Conservation (phyloP, 2,113 vertebrate genomes). For the Stomatorhinus ivindoensis region DNA sequence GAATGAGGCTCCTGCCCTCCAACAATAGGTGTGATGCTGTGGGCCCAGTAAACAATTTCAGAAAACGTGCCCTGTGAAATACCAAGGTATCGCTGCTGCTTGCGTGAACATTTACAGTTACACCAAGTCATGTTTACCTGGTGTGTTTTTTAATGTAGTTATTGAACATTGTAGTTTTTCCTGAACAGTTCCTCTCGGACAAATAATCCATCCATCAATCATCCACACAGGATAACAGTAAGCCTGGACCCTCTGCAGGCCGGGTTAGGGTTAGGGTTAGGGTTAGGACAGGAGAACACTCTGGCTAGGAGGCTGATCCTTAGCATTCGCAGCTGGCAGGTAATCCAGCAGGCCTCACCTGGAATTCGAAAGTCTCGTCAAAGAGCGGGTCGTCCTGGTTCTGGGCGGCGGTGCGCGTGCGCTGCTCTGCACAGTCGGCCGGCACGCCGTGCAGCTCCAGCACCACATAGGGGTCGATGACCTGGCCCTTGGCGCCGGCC, state of each 20-base stretch:
- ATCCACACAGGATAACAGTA: not conserved
- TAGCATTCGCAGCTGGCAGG: too few species aligned
- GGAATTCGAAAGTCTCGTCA: slow-evolving; percentile 96
- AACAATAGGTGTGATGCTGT: not conserved
- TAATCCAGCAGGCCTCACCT: slow-evolving; percentile 44
- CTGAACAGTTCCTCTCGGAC: not conserved
- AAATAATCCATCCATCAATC: not conserved
- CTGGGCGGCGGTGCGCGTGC: slow-evolving; percentile 89
- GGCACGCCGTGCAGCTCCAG: slow-evolving; percentile 94
- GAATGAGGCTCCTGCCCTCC: not conserved
- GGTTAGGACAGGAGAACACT: not conserved
- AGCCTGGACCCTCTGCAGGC: not conserved
- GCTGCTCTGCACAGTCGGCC: slow-evolving; percentile 85
- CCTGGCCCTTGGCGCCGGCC: slow-evolving; percentile 91
- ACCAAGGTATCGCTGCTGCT: not conserved
- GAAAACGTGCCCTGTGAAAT: not conserved
- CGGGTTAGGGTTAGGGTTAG: too few species aligned
- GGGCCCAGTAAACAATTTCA: not conserved
- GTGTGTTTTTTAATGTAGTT: not conserved
- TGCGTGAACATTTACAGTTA: not conserved
- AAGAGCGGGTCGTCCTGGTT: slow-evolving; percentile 95
- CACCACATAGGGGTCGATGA: slow-evolving; percentile 94
- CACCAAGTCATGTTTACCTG: not conserved
- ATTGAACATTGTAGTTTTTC: not conserved
- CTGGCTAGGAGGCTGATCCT: not conserved